phyloP scores from a whole-genome alignment of 2,797 vertebrate genomes.

The Enteromius unitaeniatus region DNA sequence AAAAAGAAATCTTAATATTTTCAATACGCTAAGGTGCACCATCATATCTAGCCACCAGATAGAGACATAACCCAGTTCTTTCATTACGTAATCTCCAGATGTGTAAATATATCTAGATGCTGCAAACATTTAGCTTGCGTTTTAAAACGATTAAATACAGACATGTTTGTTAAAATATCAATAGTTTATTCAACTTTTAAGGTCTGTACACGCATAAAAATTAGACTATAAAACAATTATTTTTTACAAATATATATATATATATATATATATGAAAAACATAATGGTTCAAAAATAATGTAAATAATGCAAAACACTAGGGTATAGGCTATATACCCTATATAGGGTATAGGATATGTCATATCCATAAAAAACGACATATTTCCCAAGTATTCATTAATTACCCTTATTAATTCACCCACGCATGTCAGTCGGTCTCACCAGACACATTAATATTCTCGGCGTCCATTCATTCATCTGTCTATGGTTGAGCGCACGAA shows the following conservation, averaged over 20 bases:
- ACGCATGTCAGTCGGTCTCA: neutral
- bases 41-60: constrained; percentile 11
- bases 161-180: neutral
- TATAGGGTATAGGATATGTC: too few relatives aligned
- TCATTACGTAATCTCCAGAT: constrained; percentile 6
- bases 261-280: too few relatives aligned
- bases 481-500: neutral
- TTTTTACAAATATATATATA: too few relatives aligned
- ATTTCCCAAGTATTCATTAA: neutral
- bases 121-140: neutral
- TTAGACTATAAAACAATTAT: neutral
- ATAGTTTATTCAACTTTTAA: neutral
- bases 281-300: neutral
- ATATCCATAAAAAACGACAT: neutral
- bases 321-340: too few relatives aligned
- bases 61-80: constrained; percentile 3
- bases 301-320: neutral
- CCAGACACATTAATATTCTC: neutral
- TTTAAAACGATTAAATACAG: neutral
- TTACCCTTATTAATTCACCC: neutral
- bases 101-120: neutral
- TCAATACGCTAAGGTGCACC: neutral
- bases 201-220: neutral
- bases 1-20: neutral
- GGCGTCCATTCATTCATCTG: neutral